Base-by-base conservation (phyloP, 2,888 invertebrate genomes). In the Spilarctia lutea region DNA sequence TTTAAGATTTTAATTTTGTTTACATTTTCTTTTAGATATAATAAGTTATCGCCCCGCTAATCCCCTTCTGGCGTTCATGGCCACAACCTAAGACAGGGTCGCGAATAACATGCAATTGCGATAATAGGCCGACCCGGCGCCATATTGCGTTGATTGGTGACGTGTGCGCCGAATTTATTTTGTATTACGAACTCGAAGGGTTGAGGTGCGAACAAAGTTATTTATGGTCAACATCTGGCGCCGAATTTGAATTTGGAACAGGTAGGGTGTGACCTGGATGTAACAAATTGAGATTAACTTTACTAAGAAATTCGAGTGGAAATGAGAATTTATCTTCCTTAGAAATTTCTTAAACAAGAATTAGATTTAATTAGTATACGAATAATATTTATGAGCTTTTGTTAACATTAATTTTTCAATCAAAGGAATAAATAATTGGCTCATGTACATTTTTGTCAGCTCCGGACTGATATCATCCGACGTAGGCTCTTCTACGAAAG, bases 91-190 rank as follows among this genome's bases (percentile, higher is more conserved):
- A 91, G 89, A 90, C 90, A 87, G 92, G 92, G 91, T 91, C 91
- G 90, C 89, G 90, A 86, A 87, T 89, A 89, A 89, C 90, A 91
- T 89, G 91, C 91, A 90, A 90, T 90, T 85, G 91, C 88, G 90
- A 92, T 93, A 93, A 94, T 93, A 92, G 91, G 89, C 86, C 91
- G 90, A 90, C 91, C 93, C 90, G 87, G 93, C 94, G 92, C 94
- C 96, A 94, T 94, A 88, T 94, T 95, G 95, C 83, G 87, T 83
- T 94, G 96, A 96, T 94, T 90, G 94, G 91, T 91, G 94, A 93
- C 93, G 90, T 88, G 90, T 87, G 85, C 83, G 86, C 85, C 88
- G 90, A 94, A 95, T 95, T 95, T 94, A 95, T 94, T 92, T 89
- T 87, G 88, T 91, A 94, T 93, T 94, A 93, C 93, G 91, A 90